These are phyloP conservation scores for Perccottus glenii DNA, from an alignment of 2,113 vertebrate genomes.

Conservation along the genomic window DNA sequence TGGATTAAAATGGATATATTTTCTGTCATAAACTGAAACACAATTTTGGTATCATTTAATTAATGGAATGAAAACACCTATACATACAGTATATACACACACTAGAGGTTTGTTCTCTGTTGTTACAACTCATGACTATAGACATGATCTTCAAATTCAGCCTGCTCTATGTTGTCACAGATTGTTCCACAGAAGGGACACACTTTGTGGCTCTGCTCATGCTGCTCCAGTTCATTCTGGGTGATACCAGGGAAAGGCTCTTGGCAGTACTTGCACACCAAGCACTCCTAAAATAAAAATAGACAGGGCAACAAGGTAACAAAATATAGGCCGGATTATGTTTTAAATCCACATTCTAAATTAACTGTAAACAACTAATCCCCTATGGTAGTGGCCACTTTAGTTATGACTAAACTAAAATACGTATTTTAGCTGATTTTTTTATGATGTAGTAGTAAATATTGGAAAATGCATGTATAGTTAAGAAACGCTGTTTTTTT, in stretches of 20 bases:
- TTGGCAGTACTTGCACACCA: constrained; percentile 72
- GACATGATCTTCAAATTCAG: constrained; percentile 77
- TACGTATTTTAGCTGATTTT: background rate
- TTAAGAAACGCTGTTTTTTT: too few species aligned
- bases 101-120: background rate
- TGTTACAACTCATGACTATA: constrained; percentile 70
- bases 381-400: background rate
- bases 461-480: too few species aligned
- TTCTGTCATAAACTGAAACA: too few species aligned
- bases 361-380: constrained; percentile 45
- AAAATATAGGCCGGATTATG: constrained; percentile 45
- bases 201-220: constrained; percentile 75
- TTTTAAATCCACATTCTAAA: constrained; percentile 35
- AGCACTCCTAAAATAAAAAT: constrained; percentile 36
- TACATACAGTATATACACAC: background rate
- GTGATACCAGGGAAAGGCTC: constrained; percentile 76
- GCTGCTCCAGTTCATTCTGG: constrained; percentile 61
- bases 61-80: constrained; percentile 3
- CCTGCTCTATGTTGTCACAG: constrained; percentile 76
- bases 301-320: constrained; percentile 25
- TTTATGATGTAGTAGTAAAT: background rate
- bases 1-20: background rate
- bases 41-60: too few species aligned
- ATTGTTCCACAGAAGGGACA: constrained; percentile 79
- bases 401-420: background rate